Base-by-base conservation (phyloP, 2,797 vertebrate species). In the Ispidina picta region DNA sequence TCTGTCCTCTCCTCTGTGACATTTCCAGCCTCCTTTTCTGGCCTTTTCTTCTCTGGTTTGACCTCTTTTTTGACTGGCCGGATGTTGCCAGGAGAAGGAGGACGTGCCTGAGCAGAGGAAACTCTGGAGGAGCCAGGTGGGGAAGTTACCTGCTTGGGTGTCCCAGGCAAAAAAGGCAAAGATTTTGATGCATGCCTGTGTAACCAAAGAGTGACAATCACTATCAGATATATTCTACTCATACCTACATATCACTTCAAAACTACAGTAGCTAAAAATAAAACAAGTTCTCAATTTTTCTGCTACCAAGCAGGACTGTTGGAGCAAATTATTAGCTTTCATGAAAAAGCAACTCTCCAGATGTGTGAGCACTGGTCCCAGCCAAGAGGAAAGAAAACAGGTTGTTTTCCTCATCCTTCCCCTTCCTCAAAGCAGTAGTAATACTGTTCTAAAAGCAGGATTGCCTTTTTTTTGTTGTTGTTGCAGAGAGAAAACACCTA, bases 31-130 rank as follows among this genome's bases (percentile, higher is more conserved):
- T 96, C 97, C 56, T 96, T 97, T 68, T 95, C 95, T 3, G 88
- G 41, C 37, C 91, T 97, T 73, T 97, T 98, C 76, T 96, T 98
- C 92, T 97, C 97, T 81, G 79, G 96, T 59, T 97, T 98, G 5
- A 94, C 91, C 33, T 98, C 96, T 92, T 95, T 94, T 97, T 97
- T 98, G 78, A 94, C 51, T 21, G 98, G 99, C 33, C 99, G 98
- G 81, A 99, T 97, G 92, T 99, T 99, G 93, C 99, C 99, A 15
- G 98, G 97, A n/a, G 98, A 98, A 9, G 97, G 97, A 73, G 98
- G 98, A 26, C 96, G 98, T 94, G 75, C 97, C 97, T 86, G 98
- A 84, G 86, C 48, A 22, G 97, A 86, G 65, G 93, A 60, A 77
- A 94, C 86, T 97, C 66, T 98, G 86, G 95, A 96, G 35, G 97